Evolutionary conservation across 2,888 invertebrate species (phyloP).

Genomic region (Aporophyla nigra): DNA sequence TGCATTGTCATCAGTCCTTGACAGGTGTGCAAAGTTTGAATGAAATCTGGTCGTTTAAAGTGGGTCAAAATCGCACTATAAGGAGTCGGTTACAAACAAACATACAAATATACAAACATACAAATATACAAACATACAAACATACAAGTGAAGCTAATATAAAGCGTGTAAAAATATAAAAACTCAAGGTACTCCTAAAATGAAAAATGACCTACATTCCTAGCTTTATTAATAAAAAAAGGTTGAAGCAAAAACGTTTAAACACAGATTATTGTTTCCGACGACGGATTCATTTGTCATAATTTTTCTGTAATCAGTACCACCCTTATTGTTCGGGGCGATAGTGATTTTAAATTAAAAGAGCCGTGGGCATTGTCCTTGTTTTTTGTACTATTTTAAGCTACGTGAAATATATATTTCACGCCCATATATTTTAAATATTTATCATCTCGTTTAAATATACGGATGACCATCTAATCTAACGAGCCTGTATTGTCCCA

Average conservation of each 20-base stretch:
- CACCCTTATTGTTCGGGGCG: slow-evolving; percentile 73
- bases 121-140: too few relatives aligned
- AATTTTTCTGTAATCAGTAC: slow-evolving; percentile 79
- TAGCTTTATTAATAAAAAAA: slow-evolving; percentile 19
- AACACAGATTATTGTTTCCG: slow-evolving; percentile 63
- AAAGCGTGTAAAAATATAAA: too few relatives aligned
- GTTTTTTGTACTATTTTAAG: slow-evolving; percentile 63
- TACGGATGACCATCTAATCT: background rate
- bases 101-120: too few relatives aligned
- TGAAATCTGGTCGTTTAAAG: too few relatives aligned
- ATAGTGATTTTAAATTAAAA: slow-evolving; percentile 88
- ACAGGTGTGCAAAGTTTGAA: too few relatives aligned
- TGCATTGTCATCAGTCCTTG: too few relatives aligned
- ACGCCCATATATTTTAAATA: background rate
- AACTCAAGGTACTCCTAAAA: background rate
- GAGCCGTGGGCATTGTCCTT: slow-evolving; percentile 81
- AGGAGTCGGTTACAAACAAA: too few relatives aligned
- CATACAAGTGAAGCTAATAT: too few relatives aligned
- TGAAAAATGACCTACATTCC: background rate
- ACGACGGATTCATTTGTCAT: slow-evolving; percentile 62
- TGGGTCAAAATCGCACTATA: too few relatives aligned
- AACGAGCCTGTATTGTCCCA: too few relatives aligned
- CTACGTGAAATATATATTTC: slow-evolving; percentile 19
- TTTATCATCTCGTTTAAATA: slow-evolving; percentile 2
- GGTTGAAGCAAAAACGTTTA: slow-evolving; percentile 19